Percentiles rank a stretch among this genome's conserved stretches.
Evolutionary conservation across 2,888 invertebrate species (phyloP).

Genomic region (Volucella inanis): DNA sequence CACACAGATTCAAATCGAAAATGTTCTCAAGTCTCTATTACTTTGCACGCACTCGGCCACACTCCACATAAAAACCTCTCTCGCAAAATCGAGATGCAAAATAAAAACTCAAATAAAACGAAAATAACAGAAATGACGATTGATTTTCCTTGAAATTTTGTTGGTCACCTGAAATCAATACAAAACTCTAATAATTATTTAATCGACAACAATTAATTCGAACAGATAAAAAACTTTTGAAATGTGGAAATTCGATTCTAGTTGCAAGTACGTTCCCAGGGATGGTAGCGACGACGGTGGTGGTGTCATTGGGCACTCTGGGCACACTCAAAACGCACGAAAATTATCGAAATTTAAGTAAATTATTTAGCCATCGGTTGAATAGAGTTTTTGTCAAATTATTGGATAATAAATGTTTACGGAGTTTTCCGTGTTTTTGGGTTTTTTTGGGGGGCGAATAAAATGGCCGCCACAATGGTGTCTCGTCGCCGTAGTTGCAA

Average conservation of each 20-base stretch:
- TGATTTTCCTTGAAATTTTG: constrained; percentile 69
- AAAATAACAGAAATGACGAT: constrained; percentile 63
- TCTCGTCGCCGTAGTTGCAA: constrained; percentile 65
- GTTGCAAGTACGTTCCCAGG: constrained; percentile 27
- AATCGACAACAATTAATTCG: constrained; percentile 26
- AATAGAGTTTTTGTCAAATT: constrained; percentile 7
- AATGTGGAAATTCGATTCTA: constrained; percentile 9
- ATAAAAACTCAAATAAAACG: constrained; percentile 54
- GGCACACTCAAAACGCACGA: constrained; percentile 2
- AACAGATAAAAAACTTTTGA: constrained; percentile 18
- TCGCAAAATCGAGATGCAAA: constrained; percentile 26
- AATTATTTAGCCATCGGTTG: constrained; percentile 3
- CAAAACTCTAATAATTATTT: constrained; percentile 38
- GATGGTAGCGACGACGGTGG: background rate
- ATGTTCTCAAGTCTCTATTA: constrained; percentile 8
- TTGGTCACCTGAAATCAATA: constrained; percentile 69
- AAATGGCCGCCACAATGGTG: constrained; percentile 72
- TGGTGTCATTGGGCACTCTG: constrained; percentile 16
- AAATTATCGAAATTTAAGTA: constrained; percentile 9
- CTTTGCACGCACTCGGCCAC: constrained; percentile 48
- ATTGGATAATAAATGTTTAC: constrained; percentile 24
- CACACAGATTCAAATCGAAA: constrained; percentile 29
- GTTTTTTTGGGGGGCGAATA: constrained; percentile 52
- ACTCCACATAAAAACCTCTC: background rate
- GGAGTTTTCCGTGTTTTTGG: constrained; percentile 24